A percentile compares a stretch with the other conserved stretches of the same genome.
phyloP scores from a whole-genome alignment of 2,888 invertebrate species.

The Caenorhabditis sp. region DNA sequence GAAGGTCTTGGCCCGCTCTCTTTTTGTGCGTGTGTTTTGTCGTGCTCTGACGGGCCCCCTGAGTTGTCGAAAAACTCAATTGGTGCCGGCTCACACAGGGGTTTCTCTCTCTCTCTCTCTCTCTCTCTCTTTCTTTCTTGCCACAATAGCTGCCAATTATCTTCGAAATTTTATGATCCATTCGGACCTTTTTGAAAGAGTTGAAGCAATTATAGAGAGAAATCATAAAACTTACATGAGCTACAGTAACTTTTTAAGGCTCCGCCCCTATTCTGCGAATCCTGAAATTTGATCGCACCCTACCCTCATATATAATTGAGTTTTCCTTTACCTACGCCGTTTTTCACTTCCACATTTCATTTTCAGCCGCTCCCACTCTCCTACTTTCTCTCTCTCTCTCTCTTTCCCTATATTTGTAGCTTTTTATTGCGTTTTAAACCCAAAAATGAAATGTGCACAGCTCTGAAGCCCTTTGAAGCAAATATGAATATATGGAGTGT shows the following conservation, averaged over 20 bases:
- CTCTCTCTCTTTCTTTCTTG: too few relatives aligned
- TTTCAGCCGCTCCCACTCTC: background rate
- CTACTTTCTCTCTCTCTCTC: background rate
- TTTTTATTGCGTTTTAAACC: too few relatives aligned
- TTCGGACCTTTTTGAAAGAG: too few relatives aligned
- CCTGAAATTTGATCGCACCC: constrained; percentile 20
- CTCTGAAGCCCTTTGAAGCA: constrained; percentile 12
- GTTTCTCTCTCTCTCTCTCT: too few relatives aligned
- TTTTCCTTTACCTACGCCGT: constrained; percentile 18
- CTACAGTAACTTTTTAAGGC: background rate
- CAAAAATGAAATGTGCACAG: constrained; percentile 17
- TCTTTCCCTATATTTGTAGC: background rate
- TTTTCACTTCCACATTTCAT: background rate
- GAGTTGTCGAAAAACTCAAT: too few relatives aligned
- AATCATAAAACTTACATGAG: background rate
- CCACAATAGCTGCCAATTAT: too few relatives aligned
- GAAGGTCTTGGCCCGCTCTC: background rate
- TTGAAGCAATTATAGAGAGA: too few relatives aligned
- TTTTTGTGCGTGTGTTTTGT: constrained; percentile 34
- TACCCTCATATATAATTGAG: constrained; percentile 17
- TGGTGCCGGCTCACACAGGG: too few relatives aligned
- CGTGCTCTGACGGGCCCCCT: too few relatives aligned
- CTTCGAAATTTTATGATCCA: too few relatives aligned
- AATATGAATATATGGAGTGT: constrained; percentile 29
- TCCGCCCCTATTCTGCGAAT: constrained; percentile 1